Evolutionary conservation across 2,888 invertebrate species (phyloP).

Genomic region (Callinectes sapidus): DNA sequence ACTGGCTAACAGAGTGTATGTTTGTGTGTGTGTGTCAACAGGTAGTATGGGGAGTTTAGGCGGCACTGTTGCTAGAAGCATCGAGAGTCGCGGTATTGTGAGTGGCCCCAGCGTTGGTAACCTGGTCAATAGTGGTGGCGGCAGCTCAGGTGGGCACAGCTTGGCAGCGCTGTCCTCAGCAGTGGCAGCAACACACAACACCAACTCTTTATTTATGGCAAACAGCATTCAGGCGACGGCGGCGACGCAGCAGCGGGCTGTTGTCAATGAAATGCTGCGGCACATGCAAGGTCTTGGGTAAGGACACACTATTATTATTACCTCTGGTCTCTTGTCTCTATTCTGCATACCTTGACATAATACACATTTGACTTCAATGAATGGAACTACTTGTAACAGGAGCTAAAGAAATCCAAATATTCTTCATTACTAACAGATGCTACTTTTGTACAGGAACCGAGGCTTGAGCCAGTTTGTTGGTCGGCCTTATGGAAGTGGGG

Average conservation of each 20-base stretch:
- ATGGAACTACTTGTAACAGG: neutral
- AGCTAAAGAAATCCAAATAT: neutral
- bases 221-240: conserved; percentile 63
- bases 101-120: conserved; percentile 65
- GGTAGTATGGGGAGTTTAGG: conserved; percentile 72
- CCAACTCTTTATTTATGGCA: conserved; percentile 67
- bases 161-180: conserved; percentile 67
- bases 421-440: neutral
- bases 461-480: conserved; percentile 51
- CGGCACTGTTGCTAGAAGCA: conserved; percentile 71
- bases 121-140: conserved; percentile 62
- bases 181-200: conserved; percentile 66
- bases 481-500: conserved; percentile 59
- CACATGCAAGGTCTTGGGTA: conserved; percentile 66
- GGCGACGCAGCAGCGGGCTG: conserved; percentile 61
- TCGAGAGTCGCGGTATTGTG: conserved; percentile 69
- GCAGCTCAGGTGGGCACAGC: conserved; percentile 59
- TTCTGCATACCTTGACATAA: neutral
- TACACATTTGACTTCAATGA: neutral
- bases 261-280: conserved; percentile 64
- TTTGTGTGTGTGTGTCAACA: conserved; percentile 16
- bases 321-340: neutral
- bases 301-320: neutral
- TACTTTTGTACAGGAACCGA: conserved; percentile 50
- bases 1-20: neutral